A percentile compares a stretch with the other conserved stretches of the same genome.
phyloP scores from a whole-genome alignment of 2,888 invertebrate genomes.

The Dynastes hyllus region DNA sequence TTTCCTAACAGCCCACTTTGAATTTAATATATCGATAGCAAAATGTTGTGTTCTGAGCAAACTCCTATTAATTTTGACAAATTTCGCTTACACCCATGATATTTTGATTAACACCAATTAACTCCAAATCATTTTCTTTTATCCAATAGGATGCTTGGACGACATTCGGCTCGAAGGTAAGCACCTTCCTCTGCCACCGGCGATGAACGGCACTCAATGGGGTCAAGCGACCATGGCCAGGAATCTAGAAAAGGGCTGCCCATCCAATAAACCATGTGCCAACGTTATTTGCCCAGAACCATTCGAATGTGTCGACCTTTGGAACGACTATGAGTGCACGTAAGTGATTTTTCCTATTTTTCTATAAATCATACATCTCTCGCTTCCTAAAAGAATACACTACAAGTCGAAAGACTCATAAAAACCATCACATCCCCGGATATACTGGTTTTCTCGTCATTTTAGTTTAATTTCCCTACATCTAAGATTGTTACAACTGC shows the following conservation, averaged over 20 bases:
- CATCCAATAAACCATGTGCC: conserved; percentile 95
- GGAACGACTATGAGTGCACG: conserved; percentile 99
- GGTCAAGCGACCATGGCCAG: conserved; percentile 96
- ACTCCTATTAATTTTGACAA: too few relatives aligned
- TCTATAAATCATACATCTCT: not conserved
- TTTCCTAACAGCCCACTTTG: too few relatives aligned
- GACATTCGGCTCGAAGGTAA: conserved; percentile 94
- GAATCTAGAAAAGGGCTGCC: conserved; percentile 93
- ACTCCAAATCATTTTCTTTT: too few relatives aligned
- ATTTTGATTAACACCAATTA: too few relatives aligned
- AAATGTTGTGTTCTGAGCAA: too few relatives aligned
- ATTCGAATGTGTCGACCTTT: conserved; percentile 95
- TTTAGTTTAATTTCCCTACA: conserved; percentile 23
- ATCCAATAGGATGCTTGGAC: conserved; percentile 80
- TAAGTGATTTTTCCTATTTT: conserved; percentile 75
- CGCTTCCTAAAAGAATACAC: too few relatives aligned
- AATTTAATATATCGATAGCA: too few relatives aligned
- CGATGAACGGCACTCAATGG: conserved; percentile 96
- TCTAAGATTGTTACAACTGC: conserved; percentile 7
- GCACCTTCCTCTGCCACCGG: conserved; percentile 94
- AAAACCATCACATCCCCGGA: too few relatives aligned
- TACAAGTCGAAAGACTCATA: too few relatives aligned
- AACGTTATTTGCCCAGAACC: conserved; percentile 95
- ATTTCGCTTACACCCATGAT: too few relatives aligned
- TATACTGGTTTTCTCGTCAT: not conserved